Base-by-base conservation (phyloP, 1,140 invertebrate genomes). In the Phymastichus coffea region DNA sequence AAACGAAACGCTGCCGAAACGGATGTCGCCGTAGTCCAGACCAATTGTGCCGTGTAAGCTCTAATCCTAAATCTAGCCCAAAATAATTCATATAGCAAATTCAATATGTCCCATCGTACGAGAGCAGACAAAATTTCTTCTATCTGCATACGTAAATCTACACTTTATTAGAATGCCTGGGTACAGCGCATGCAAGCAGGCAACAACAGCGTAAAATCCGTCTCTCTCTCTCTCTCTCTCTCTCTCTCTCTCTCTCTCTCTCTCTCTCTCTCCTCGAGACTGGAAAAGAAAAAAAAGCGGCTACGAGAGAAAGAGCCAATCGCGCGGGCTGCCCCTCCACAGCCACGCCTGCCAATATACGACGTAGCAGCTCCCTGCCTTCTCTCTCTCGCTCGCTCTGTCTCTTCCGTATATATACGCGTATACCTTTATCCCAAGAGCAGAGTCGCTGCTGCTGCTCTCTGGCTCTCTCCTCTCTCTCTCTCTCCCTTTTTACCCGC, bases 301-400 rank as follows among this genome's bases (percentile, higher is more conserved):
- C 8, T 4, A 23, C n/a, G 44, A 28, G 30, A 49, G 20, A 53
- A 35, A 44, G 12, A 55, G 35, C 58, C 74, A 63, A 66, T 70
- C 71, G 67, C 65, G 63, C 65, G 66, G 63, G 73, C 49, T 57
- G 71, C 57, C 66, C 70, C 70, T 70, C 72, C 65, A 55, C 74
- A 72, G 75, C 78, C 78, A 80, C 77, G 77, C 77, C 77, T 79
- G 78, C 77, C 76, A 78, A 78, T 78, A 76, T 76, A 76, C 65
- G 63, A 65, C 66, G 67, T 65, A 62, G 64, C 69, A 66, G 70
- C 70, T 73, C 66, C 63, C 70, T 66, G 66, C 58, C 47, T 63
- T 64, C 51, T 64, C 55, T 65, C 17, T 56, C 47, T 44, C 49
- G 35, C 46, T 55, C 52, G 62, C 40, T 52, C 53, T 51, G 43